Base-by-base conservation (phyloP, 2,888 invertebrate species). In the Plagodis pulveraria region DNA sequence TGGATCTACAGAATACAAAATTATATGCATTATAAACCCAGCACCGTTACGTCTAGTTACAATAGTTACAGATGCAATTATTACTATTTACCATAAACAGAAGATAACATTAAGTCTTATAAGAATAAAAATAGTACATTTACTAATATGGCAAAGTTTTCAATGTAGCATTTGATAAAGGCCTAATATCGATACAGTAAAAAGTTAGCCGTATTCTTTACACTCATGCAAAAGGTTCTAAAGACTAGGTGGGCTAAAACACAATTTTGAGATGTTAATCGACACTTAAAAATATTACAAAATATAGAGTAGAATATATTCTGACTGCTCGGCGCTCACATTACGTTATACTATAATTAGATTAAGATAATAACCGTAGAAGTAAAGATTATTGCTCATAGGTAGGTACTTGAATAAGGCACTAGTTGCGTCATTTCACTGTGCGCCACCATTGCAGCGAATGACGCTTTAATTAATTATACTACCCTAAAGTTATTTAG, bases 111-210 rank as follows among this genome's bases (percentile, higher is more conserved):
- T 85, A 79, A 89, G 84, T 86, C 90, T 91, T 89, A 90, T 72
- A 84, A 89, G 87, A 87, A 85, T 77, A 90, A 22, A 22, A 22
- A 36, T 40, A 40, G 88, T 90, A 90, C 84, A 79, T 87, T 91
- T 84, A 89, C 91, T 92, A 92, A 92, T 92, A 92, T 92, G 92
- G 92, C 92, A 91, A 91, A 91, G 91, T 91, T 92, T 91, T 91
- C 92, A 90, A 90, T 91, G 91, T 91, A 91, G 91, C 85, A 89
- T 90, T 89, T 84, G 77, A 81, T 78, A 78, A 65, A 87, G 80
- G 81, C 81, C 86, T 87, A 86, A 87, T 86, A 84, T 82, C 80
- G 83, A 80, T 80, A 80, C 76, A 71, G 77, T 83, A 77, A 74
- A 84, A 78, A 85, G 78, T 82, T 85, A 84, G 78, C 77, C 80